phyloP scores from a whole-genome alignment of 2,888 invertebrate species.

The Coelinius sp. region DNA sequence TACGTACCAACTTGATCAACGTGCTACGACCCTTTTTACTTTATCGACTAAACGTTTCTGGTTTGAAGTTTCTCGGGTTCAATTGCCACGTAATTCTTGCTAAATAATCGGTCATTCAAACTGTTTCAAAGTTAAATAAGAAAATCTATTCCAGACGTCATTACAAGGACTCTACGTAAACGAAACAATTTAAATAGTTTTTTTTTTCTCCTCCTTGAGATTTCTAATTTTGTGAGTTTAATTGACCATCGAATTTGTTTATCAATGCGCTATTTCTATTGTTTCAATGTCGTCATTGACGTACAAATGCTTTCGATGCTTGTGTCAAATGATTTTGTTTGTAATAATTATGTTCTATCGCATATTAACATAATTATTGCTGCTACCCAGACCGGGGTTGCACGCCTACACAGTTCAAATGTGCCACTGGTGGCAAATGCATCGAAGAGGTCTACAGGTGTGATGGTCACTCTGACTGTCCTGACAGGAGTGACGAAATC shows the following conservation, averaged over 20 bases:
- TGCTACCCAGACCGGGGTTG: conserved; percentile 69
- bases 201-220: not conserved
- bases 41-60: not conserved
- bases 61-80: not conserved
- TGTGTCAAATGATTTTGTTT: not conserved
- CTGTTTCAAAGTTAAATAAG: conserved; percentile 11
- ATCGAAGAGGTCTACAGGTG: conserved; percentile 72
- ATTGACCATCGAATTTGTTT: no score
- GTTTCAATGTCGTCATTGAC: not conserved
- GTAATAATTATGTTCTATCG: not conserved
- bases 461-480: conserved; percentile 74
- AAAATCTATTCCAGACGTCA: not conserved
- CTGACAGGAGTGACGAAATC: conserved; percentile 73
- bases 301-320: conserved; percentile 3
- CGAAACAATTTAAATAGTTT: not conserved
- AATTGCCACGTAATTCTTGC: conserved; percentile 13
- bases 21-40: not conserved
- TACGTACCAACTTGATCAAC: not conserved
- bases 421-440: conserved; percentile 72
- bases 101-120: conserved; percentile 15
- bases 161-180: not conserved
- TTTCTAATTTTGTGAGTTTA: no score
- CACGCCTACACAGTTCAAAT: conserved; percentile 73
- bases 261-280: not conserved
- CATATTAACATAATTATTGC: conserved; percentile 39